Percentiles rank a stretch among this genome's conserved stretches.
These are phyloP conservation scores for Ennomos erosarius DNA, from an alignment of 2,888 invertebrate genomes.

Conservation along the genomic window DNA sequence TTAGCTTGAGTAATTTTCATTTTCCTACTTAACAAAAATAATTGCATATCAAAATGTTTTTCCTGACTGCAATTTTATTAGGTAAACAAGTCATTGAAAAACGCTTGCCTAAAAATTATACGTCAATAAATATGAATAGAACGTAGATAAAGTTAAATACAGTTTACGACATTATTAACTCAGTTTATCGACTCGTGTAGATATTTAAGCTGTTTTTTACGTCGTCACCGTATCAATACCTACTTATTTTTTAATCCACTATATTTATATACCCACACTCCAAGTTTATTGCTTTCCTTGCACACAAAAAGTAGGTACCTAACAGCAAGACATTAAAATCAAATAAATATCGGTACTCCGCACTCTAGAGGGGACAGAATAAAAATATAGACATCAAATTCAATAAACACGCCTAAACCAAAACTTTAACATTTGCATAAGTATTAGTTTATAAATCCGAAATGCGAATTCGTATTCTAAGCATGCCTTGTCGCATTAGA, in stretches of 20 bases:
- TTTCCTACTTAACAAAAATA: too few relatives aligned
- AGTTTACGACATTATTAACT: constrained; percentile 18
- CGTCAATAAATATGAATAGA: constrained; percentile 14
- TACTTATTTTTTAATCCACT: too few relatives aligned
- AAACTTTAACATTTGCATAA: constrained; percentile 10
- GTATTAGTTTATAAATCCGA: constrained; percentile 30
- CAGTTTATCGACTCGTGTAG: constrained; percentile 17
- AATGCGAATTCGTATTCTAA: constrained; percentile 41
- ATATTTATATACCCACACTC: too few relatives aligned
- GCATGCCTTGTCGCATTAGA: constrained; percentile 43
- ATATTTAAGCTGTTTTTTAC: constrained; percentile 4
- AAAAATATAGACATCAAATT: background rate
- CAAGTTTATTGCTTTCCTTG: too few relatives aligned
- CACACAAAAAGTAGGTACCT: too few relatives aligned
- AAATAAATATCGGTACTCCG: too few relatives aligned
- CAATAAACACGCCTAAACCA: constrained; percentile 9
- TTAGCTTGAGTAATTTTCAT: too few relatives aligned
- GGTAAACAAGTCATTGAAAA: background rate
- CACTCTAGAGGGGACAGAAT: too few relatives aligned
- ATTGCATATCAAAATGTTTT: too few relatives aligned
- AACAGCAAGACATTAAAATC: too few relatives aligned
- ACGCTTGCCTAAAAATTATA: constrained; percentile 2
- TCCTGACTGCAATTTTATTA: too few relatives aligned
- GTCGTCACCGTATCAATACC: background rate
- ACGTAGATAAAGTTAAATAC: constrained; percentile 7